Percentiles rank a stretch among this genome's conserved stretches.
Evolutionary conservation across 1,140 invertebrate species (phyloP).

Genomic region (Mylabris phalerata): DNA sequence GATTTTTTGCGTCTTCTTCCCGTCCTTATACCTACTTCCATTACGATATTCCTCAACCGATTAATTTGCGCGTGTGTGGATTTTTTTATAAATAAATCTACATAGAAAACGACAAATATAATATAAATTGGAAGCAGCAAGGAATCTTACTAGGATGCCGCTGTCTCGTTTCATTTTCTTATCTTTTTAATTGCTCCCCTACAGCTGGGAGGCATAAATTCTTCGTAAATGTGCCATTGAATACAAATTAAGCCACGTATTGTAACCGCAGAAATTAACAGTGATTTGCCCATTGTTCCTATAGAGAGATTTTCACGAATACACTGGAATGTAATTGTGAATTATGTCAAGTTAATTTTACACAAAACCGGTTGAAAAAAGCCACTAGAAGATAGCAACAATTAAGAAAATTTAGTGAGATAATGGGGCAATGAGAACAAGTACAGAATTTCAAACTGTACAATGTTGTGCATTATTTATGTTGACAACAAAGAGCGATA

Average conservation of each 20-base stretch:
- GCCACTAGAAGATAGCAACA: too few species aligned
- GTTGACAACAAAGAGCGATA: too few species aligned
- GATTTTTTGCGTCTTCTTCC: slow-evolving; percentile 10
- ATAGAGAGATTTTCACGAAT: not conserved
- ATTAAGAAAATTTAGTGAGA: too few species aligned
- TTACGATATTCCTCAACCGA: too few species aligned
- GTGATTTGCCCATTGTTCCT: slow-evolving; percentile 21
- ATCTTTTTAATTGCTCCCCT: slow-evolving; percentile 23
- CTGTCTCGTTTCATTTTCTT: slow-evolving; percentile 19
- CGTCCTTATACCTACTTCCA: too few species aligned
- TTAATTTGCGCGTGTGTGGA: too few species aligned
- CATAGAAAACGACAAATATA: slow-evolving; percentile 5
- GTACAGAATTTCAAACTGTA: too few species aligned
- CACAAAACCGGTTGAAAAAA: too few species aligned
- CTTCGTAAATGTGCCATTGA: slow-evolving; percentile 21
- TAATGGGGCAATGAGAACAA: too few species aligned
- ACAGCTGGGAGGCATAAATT: slow-evolving; percentile 20
- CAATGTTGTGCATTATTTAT: too few species aligned
- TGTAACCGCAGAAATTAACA: slow-evolving; percentile 21
- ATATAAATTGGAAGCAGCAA: slow-evolving; percentile 1
- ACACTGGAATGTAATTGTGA: slow-evolving; percentile 1
- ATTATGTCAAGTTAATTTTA: not conserved
- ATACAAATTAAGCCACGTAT: slow-evolving; percentile 25
- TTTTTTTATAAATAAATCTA: slow-evolving; percentile 1
- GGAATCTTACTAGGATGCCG: not conserved